Evolutionary conservation across 2,113 vertebrate genomes (phyloP).

Genomic region (Lophura nycthemera): DNA sequence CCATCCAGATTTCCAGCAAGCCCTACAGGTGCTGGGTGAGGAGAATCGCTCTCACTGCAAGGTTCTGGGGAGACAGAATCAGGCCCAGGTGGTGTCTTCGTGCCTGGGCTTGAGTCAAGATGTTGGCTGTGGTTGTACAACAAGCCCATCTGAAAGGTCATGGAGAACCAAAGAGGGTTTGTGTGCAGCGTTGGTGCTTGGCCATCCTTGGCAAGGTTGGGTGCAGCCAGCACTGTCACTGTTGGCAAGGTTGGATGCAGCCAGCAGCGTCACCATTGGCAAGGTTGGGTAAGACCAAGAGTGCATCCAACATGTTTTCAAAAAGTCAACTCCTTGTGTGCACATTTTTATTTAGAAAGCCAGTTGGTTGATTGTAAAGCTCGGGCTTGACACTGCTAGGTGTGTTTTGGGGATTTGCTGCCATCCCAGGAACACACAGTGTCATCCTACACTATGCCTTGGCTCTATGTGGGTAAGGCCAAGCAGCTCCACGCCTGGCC

Average conservation of each 20-base stretch:
- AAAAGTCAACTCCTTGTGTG: background rate
- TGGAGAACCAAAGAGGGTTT: background rate
- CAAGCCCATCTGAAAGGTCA: rapidly evolving
- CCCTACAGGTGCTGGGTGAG: background rate
- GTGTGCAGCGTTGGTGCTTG: rapidly evolving
- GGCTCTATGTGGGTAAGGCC: background rate
- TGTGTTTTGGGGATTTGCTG: background rate
- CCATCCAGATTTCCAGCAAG: background rate
- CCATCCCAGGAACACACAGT: background rate
- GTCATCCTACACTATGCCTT: background rate
- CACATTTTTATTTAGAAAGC: background rate
- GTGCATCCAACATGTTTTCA: rapidly evolving
- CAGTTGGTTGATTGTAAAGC: rapidly evolving
- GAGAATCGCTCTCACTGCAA: background rate
- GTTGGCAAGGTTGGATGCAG: no score
- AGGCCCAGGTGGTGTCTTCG: background rate
- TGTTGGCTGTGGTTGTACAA: background rate
- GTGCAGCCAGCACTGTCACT: no score
- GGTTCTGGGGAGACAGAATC: background rate
- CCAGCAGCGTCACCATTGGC: no score
- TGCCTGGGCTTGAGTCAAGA: background rate
- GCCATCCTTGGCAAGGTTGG: rapidly evolving
- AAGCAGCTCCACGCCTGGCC: background rate
- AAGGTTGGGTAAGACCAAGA: background rate
- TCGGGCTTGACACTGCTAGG: background rate